Conservation (phyloP, 2,113 vertebrate species). For the Trematocara marginatum region DNA sequence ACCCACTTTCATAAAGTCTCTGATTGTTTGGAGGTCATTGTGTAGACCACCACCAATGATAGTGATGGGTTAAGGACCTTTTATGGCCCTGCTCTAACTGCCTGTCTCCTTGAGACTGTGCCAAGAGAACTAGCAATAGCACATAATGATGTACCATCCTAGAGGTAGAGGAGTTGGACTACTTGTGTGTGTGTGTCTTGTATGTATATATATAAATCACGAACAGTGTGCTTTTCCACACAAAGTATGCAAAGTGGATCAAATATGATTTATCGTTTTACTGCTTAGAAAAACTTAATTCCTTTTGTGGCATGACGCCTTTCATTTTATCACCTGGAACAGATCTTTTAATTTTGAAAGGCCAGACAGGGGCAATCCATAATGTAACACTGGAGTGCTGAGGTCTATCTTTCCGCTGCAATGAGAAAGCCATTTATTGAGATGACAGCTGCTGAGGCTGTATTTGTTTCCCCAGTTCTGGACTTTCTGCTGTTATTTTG, state of each 20-base stretch:
- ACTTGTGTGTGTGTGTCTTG: background rate
- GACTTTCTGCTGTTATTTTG: conserved; percentile 11
- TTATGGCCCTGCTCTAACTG: background rate
- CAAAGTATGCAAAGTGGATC: conserved; percentile 11
- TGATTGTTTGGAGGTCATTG: background rate
- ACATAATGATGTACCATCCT: background rate
- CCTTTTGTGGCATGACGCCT: background rate
- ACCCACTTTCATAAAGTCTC: background rate
- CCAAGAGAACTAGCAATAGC: background rate
- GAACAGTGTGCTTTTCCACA: background rate
- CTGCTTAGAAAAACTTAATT: background rate
- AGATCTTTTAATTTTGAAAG: conserved; percentile 67
- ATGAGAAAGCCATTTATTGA: conserved; percentile 48
- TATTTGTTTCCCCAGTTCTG: conserved; percentile 41
- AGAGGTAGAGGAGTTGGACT: background rate
- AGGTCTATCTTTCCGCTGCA: conserved; percentile 43
- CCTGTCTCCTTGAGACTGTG: background rate
- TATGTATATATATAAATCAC: background rate
- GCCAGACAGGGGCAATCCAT: conserved; percentile 56
- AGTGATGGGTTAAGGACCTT: background rate
- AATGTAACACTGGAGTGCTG: conserved; percentile 35
- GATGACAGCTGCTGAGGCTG: conserved; percentile 39
- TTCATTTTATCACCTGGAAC: conserved; percentile 56
- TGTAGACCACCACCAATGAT: background rate
- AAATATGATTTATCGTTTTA: conserved; percentile 1